These are phyloP conservation scores for Scortum barcoo DNA, from an alignment of 2,113 vertebrate species.

Conservation along the genomic window DNA sequence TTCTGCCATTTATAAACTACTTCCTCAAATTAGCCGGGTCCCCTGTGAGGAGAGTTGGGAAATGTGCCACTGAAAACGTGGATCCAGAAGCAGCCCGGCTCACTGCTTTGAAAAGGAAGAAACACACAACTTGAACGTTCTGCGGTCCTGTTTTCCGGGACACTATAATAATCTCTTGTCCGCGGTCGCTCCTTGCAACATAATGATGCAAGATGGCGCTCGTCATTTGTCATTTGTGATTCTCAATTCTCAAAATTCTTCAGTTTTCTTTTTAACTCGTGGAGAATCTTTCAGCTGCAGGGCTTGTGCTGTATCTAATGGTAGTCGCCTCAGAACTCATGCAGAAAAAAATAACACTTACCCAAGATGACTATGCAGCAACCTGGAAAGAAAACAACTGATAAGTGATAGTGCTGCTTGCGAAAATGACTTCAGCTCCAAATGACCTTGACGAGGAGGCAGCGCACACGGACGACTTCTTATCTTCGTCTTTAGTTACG, in stretches of 20 bases:
- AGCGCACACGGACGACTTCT: background rate
- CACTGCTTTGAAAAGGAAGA: constrained; percentile 40
- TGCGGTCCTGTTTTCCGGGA: background rate
- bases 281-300: background rate
- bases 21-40: constrained; percentile 61
- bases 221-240: constrained; percentile 11
- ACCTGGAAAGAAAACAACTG: constrained; percentile 12
- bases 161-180: constrained; percentile 17
- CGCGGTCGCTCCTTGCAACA: constrained; percentile 1
- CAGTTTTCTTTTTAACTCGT: background rate
- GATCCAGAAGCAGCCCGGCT: constrained; percentile 1
- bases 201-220: constrained; percentile 28
- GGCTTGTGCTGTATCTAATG: background rate
- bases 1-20: constrained; percentile 64
- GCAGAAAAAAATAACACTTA: constrained; percentile 35
- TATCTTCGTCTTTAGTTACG: constrained; percentile 29
- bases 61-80: constrained; percentile 26
- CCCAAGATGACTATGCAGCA: background rate
- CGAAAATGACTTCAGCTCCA: background rate
- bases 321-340: constrained; percentile 20
- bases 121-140: background rate
- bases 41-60: constrained; percentile 39
- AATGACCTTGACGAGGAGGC: constrained; percentile 36
- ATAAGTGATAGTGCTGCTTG: background rate
- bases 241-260: background rate